phyloP scores from a whole-genome alignment of 2,888 invertebrate genomes.

The Macaria liturata region DNA sequence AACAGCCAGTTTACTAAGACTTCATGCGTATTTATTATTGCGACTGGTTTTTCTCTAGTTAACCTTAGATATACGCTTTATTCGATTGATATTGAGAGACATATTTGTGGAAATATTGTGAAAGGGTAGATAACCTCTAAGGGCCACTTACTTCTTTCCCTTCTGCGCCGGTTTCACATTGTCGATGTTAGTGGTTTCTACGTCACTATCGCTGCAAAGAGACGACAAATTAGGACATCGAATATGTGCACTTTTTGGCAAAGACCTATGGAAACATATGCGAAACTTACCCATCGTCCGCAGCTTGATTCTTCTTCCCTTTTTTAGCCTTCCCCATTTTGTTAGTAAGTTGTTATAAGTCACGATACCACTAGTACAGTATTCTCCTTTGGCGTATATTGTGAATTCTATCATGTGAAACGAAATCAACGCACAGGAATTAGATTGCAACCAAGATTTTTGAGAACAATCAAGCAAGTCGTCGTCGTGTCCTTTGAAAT shows the following conservation, averaged over 20 bases:
- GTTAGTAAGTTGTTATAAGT: constrained; percentile 62
- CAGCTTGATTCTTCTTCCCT: constrained; percentile 89
- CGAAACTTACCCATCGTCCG: constrained; percentile 87
- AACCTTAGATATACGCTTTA: too few relatives aligned
- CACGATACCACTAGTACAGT: constrained; percentile 68
- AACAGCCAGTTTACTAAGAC: too few relatives aligned
- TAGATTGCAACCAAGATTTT: constrained; percentile 53
- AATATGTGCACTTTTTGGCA: constrained; percentile 31
- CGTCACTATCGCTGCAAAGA: constrained; percentile 85
- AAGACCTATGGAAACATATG: constrained; percentile 56
- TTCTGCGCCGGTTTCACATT: constrained; percentile 66
- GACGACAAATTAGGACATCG: constrained; percentile 35
- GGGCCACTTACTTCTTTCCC: constrained; percentile 70
- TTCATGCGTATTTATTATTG: too few relatives aligned
- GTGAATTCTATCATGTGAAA: constrained; percentile 80
- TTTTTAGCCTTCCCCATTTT: constrained; percentile 92
- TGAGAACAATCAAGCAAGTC: constrained; percentile 44
- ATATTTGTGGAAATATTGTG: too few relatives aligned
- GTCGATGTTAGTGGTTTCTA: constrained; percentile 72
- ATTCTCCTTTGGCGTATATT: constrained; percentile 63
- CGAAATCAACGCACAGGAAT: constrained; percentile 63
- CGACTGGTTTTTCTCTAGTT: too few relatives aligned
- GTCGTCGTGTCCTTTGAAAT: constrained; percentile 64
- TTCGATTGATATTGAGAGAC: too few relatives aligned
- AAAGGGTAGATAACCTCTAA: constrained; percentile 61